Conservation (phyloP, 2,113 vertebrate genomes). For the Triplophysa siluroides region DNA sequence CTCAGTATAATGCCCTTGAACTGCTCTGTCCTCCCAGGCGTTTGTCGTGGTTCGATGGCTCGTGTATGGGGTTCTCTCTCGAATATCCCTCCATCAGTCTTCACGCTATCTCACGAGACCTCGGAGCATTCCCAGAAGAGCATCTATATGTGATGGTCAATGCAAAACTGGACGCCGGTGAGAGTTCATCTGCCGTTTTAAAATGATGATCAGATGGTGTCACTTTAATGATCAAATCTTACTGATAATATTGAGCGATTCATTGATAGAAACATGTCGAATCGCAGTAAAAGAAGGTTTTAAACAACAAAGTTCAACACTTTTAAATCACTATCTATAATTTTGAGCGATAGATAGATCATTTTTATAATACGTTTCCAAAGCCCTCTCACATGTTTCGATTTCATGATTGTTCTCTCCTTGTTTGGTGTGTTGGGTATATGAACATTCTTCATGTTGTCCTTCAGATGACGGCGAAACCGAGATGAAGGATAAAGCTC, state of each 20-base stretch:
- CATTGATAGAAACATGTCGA: too few species aligned
- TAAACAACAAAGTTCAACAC: too few species aligned
- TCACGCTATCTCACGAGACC: constrained; percentile 91
- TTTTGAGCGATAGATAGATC: too few species aligned
- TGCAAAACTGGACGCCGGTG: constrained; percentile 81
- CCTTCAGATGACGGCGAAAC: constrained; percentile 78
- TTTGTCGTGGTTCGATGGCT: constrained; percentile 89
- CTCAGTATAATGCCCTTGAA: too few species aligned
- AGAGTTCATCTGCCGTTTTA: constrained; percentile 39
- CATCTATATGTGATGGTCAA: constrained; percentile 98
- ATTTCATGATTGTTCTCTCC: too few species aligned
- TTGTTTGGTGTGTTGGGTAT: background rate
- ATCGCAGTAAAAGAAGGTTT: too few species aligned
- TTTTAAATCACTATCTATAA: too few species aligned
- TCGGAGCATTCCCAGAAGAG: constrained; percentile 83
- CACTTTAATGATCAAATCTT: too few species aligned
- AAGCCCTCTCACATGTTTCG: too few species aligned
- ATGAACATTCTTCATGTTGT: background rate
- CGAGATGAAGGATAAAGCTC: constrained; percentile 69
- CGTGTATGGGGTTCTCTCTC: constrained; percentile 88
- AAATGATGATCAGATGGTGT: too few species aligned
- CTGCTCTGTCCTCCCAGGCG: constrained; percentile 69
- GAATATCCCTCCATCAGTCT: constrained; percentile 95
- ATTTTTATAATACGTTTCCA: too few species aligned
- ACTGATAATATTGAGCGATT: too few species aligned